A percentile compares a stretch with the other conserved stretches of the same genome.
Evolutionary conservation across 1,140 invertebrate species (phyloP).

Genomic region (Yoshiicerus persimilis): DNA sequence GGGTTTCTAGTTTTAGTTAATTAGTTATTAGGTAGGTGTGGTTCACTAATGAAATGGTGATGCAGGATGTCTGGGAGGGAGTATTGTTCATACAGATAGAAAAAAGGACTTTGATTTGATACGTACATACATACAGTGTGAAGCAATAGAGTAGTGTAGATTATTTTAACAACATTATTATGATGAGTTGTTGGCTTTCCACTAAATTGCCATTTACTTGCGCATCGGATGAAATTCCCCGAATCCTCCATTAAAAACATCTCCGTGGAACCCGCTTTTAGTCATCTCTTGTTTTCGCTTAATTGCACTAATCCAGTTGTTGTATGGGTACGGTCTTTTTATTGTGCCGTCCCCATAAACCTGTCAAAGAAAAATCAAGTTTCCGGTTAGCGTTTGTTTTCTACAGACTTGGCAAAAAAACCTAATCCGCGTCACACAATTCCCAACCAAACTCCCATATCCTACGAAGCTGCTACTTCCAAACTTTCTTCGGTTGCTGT

Average conservation of each 20-base stretch:
- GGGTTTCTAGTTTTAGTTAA: background rate
- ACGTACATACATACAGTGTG: background rate
- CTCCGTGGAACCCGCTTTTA: constrained; percentile 56
- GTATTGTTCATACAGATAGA: background rate
- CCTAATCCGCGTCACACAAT: no score
- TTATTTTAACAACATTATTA: background rate
- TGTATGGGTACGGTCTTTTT: constrained; percentile 50
- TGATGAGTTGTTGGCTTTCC: background rate
- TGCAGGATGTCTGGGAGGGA: background rate
- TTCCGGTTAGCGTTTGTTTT: background rate
- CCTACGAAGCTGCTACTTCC: no score
- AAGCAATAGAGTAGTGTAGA: background rate
- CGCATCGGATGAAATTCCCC: constrained; percentile 59
- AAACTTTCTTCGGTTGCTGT: no score
- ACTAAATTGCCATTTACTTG: constrained; percentile 46
- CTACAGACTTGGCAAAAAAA: no score
- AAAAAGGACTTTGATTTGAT: background rate
- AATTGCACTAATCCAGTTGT: constrained; percentile 42
- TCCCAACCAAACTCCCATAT: no score
- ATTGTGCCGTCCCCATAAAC: constrained; percentile 54
- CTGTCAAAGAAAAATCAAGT: constrained; percentile 19
- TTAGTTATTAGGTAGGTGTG: background rate
- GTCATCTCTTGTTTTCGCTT: constrained; percentile 56
- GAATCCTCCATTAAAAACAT: constrained; percentile 58
- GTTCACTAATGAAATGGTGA: background rate